A percentile compares a stretch with the other conserved stretches of the same genome.
Evolutionary conservation across 2,113 vertebrate genomes (phyloP).

Genomic region (Lampris megalopsis): DNA sequence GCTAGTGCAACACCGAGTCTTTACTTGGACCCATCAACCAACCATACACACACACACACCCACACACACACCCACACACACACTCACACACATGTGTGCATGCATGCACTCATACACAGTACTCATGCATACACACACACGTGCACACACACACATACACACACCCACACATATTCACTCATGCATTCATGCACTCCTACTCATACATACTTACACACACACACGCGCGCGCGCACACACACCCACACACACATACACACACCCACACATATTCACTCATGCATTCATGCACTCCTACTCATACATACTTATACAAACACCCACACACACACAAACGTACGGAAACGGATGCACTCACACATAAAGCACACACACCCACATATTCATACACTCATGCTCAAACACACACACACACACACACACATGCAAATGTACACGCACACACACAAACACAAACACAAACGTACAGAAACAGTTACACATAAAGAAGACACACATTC

Average conservation of each 20-base stretch:
- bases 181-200: no score
- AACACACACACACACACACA: neutral
- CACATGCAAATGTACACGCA: conserved; percentile 17
- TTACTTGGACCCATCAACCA: conserved; percentile 62
- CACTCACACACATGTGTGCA: no score
- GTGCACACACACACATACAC: no score
- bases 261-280: no score
- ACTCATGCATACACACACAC: no score
- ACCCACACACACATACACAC: conserved; percentile 10
- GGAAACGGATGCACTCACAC: neutral
- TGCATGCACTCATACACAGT: no score
- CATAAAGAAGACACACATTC: no score
- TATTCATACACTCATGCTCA: no score
- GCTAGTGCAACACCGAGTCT: conserved; percentile 51
- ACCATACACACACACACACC: neutral
- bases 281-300: no score
- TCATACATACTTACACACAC: neutral
- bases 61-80: neutral
- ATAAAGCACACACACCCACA: neutral
- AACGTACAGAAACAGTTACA: no score
- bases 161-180: neutral
- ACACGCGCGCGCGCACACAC: neutral
- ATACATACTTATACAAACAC: neutral
- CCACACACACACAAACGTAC: neutral
- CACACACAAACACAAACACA: neutral